Base-by-base conservation (phyloP, 2,888 invertebrate species). In the Dugesia japonica region DNA sequence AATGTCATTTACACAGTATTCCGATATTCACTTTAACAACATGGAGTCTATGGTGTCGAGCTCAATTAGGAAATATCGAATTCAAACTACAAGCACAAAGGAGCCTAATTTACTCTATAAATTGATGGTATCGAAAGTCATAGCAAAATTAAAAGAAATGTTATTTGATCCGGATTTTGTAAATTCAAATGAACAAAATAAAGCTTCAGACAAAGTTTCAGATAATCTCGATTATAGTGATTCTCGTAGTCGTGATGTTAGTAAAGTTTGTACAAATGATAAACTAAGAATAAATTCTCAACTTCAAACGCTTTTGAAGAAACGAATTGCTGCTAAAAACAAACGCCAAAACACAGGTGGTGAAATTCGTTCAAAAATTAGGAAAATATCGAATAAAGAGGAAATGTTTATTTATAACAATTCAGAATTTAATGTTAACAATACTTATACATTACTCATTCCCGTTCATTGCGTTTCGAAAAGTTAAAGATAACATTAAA, bases 41-140 rank as follows among this genome's bases (percentile, higher is more conserved):
- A 56, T 56, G 56, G 56, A 56, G n/a, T 56, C 56, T 23, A 56
- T 56, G 56, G 56, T 56, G 56, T 56, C 56, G 56, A 56, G 56
- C 56, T 56, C 56, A n/a, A 56, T 56, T 23, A n/a, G 56, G 20
- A 56, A 56, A 23, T 56, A 56, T 56, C 56, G 56, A n/a, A 23
- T 56, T 4, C 56, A 56, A n/a, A 56, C 56, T 7, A n/a, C 56
- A n/a, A 56, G 56, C 56, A 56, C 56, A n/a, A 56, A 56, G 56
- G 56, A 56, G n/a, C 56, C 56, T 1, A 56, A 56, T 23, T 23
- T 56, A n/a, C 56, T 56, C 56, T 56, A 56, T n/a, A 56, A 56
- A 23, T n/a, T 56, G 9, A 56, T 56, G 56, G 56, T 56, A 23
- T 56, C 56, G n/a, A 56, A n/a, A 56, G 56, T 56, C 20, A 56